Conservation (phyloP, 2,113 vertebrate genomes). For the Proteles cristata region DNA sequence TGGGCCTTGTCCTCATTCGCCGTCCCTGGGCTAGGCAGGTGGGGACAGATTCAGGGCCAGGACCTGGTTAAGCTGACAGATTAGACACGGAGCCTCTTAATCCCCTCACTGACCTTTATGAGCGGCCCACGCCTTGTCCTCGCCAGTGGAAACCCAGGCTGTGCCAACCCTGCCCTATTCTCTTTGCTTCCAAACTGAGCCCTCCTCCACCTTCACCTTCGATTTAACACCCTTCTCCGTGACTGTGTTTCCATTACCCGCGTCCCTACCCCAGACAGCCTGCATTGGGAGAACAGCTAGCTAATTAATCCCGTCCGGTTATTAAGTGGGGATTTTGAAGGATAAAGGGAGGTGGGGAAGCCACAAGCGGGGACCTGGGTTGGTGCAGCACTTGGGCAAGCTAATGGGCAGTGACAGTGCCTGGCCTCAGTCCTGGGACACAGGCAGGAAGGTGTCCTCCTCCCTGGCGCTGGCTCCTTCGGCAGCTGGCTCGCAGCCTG, state of each 20-base stretch:
- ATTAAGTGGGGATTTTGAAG: conserved; percentile 73
- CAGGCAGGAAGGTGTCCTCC: background rate
- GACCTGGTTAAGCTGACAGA: conserved; percentile 72
- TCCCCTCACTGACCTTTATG: conserved; percentile 77
- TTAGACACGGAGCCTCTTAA: conserved; percentile 76
- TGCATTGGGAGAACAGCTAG: background rate
- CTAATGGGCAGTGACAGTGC: background rate
- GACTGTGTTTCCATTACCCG: background rate
- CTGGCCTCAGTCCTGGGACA: conserved; percentile 1
- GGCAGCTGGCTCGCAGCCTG: conserved; percentile 54
- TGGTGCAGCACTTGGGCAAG: background rate
- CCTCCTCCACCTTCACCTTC: background rate
- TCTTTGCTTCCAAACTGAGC: background rate
- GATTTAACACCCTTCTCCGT: background rate
- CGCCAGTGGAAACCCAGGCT: background rate
- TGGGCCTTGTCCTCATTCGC: conserved; percentile 1
- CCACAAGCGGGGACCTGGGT: background rate
- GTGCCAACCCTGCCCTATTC: background rate
- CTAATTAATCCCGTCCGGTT: conserved; percentile 81
- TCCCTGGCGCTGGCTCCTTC: conserved; percentile 23
- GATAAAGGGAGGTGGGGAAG: conserved; percentile 54
- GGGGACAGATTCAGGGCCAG: conserved; percentile 28
- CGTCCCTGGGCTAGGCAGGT: background rate
- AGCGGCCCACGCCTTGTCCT: background rate
- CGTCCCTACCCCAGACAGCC: background rate